phyloP scores from a whole-genome alignment of 1,140 invertebrate species.

The Trichoplusia ni region DNA sequence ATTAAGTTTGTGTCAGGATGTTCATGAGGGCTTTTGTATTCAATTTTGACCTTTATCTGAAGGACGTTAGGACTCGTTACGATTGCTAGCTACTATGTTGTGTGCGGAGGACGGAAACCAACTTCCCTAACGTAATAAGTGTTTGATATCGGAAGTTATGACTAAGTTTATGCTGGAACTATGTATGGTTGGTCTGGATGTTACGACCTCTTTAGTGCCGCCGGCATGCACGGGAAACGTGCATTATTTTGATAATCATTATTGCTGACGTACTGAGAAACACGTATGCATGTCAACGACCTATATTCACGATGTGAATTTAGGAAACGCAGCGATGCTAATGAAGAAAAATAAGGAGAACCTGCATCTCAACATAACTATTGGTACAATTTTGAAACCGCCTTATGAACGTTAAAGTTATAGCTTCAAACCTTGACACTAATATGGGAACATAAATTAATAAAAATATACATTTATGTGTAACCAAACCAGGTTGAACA shows the following conservation, averaged over 20 bases:
- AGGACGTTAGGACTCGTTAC: constrained; percentile 9
- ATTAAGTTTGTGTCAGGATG: constrained; percentile 6
- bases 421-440: no score
- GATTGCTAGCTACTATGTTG: constrained; percentile 4
- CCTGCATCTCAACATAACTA: no score
- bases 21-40: constrained; percentile 32
- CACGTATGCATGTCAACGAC: no score
- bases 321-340: no score
- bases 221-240: constrained; percentile 12
- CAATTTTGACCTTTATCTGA: constrained; percentile 33
- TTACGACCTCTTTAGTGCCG: constrained; percentile 21
- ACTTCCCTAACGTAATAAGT: constrained; percentile 41
- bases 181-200: constrained; percentile 26
- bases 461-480: no score
- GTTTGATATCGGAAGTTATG: constrained; percentile 42
- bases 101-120: constrained; percentile 27
- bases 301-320: no score
- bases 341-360: no score
- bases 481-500: no score
- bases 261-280: constrained; percentile 8
- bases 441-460: no score
- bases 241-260: constrained; percentile 22
- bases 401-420: no score
- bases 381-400: no score
- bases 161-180: constrained; percentile 25